phyloP scores from a whole-genome alignment of 1,140 invertebrate genomes.

The Drosophila rhopaloa region DNA sequence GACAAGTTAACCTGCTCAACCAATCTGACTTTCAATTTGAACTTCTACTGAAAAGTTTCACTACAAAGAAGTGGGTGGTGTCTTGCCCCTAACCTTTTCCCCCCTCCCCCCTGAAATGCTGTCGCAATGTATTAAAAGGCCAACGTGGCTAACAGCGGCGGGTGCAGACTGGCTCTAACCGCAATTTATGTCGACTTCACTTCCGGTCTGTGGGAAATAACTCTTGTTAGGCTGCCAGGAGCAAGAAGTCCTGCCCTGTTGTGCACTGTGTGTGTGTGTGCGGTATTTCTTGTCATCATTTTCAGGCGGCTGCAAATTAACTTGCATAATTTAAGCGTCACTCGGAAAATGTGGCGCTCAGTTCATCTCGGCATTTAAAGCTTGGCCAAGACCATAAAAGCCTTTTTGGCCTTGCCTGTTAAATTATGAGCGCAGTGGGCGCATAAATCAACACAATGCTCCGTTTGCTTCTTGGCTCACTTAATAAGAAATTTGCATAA shows the following conservation, averaged over 20 bases:
- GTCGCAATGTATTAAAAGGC: slow-evolving; percentile 48
- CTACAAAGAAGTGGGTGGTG: neutral
- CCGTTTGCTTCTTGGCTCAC: slow-evolving; percentile 16
- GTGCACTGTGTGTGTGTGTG: slow-evolving; percentile 35
- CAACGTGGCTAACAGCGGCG: slow-evolving; percentile 16
- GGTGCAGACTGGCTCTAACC: slow-evolving; percentile 54
- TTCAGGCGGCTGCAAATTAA: slow-evolving; percentile 75
- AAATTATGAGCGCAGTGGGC: slow-evolving; percentile 55
- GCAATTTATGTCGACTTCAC: slow-evolving; percentile 81
- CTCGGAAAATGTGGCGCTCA: slow-evolving; percentile 59
- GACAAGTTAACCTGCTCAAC: neutral
- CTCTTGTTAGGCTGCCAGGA: slow-evolving; percentile 62
- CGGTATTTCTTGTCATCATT: slow-evolving; percentile 79
- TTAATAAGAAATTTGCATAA: slow-evolving; percentile 40
- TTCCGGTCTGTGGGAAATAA: slow-evolving; percentile 79
- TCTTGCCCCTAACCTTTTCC: neutral
- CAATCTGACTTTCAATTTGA: neutral
- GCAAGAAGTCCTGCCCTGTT: slow-evolving; percentile 20
- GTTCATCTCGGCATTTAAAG: slow-evolving; percentile 71
- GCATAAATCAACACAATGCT: slow-evolving; percentile 54
- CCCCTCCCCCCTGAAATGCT: slow-evolving; percentile 1
- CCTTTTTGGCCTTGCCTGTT: slow-evolving; percentile 54
- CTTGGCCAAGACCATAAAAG: slow-evolving; percentile 28
- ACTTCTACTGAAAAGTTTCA: neutral
- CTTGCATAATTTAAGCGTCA: slow-evolving; percentile 75